Evolutionary conservation across 2,113 vertebrate species (phyloP).

Genomic region (Toxotes chatareus): DNA sequence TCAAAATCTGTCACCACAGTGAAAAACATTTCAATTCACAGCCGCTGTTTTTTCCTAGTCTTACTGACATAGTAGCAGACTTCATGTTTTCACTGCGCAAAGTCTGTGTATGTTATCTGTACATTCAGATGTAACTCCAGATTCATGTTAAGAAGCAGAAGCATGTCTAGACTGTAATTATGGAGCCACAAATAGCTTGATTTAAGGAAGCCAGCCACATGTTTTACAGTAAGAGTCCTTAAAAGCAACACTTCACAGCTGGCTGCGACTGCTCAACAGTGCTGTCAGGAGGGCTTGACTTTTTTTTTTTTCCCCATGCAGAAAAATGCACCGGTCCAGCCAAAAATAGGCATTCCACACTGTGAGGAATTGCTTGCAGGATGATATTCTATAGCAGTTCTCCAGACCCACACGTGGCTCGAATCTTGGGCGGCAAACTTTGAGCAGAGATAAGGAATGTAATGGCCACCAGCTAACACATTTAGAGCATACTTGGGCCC

Average conservation of each 20-base stretch:
- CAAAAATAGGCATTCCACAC: slow-evolving; percentile 75
- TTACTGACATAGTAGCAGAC: slow-evolving; percentile 49
- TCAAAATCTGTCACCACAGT: neutral
- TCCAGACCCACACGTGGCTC: slow-evolving; percentile 59
- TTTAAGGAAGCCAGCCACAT: slow-evolving; percentile 75
- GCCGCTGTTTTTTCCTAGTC: slow-evolving; percentile 2
- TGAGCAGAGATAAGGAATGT: slow-evolving; percentile 59
- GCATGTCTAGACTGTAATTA: slow-evolving; percentile 80
- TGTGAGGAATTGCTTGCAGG: slow-evolving; percentile 68
- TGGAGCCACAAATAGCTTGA: slow-evolving; percentile 72
- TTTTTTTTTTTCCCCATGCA: slow-evolving; percentile 38
- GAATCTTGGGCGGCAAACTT: slow-evolving; percentile 54
- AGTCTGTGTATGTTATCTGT: slow-evolving; percentile 43
- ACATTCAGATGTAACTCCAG: slow-evolving; percentile 55
- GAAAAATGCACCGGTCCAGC: slow-evolving; percentile 69
- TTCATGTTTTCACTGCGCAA: slow-evolving; percentile 29
- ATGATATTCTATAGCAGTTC: slow-evolving; percentile 69
- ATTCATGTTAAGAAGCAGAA: slow-evolving; percentile 62
- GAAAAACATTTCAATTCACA: slow-evolving; percentile 18
- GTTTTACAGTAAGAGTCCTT: slow-evolving; percentile 66
- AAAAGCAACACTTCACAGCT: slow-evolving; percentile 70
- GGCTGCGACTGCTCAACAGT: slow-evolving; percentile 56
- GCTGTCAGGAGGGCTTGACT: slow-evolving; percentile 48
- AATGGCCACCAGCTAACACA: slow-evolving; percentile 33
- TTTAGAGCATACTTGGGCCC: slow-evolving; percentile 18